Evolutionary conservation across 1,140 invertebrate species (phyloP).

Genomic region (Caerostris darwini): DNA sequence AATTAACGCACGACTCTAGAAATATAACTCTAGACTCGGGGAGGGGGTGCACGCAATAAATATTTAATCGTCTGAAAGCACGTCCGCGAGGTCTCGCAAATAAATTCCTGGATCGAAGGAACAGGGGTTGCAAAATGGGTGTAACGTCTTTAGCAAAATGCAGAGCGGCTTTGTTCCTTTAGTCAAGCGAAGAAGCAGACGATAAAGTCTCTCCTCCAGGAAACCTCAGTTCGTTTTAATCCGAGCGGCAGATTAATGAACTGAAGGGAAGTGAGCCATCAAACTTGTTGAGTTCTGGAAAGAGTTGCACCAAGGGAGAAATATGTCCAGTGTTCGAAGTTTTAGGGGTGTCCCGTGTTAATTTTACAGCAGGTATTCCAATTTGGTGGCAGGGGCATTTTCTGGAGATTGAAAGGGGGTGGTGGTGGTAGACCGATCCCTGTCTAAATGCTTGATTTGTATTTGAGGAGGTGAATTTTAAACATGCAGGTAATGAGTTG

Average conservation of each 20-base stretch:
- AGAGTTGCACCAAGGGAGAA: background rate
- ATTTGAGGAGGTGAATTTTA: constrained; percentile 15
- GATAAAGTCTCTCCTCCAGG: constrained; percentile 13
- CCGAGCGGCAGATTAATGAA: constrained; percentile 38
- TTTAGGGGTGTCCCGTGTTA: constrained; percentile 34
- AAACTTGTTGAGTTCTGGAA: constrained; percentile 54
- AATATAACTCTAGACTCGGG: constrained; percentile 41
- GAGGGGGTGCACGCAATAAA: constrained; percentile 21
- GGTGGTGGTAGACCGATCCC: background rate
- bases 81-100: constrained; percentile 12
- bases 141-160: constrained; percentile 46
- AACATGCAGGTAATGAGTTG: background rate
- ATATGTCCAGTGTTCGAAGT: constrained; percentile 28
- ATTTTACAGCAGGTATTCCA: constrained; percentile 35
- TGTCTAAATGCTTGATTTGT: constrained; percentile 28
- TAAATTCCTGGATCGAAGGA: constrained; percentile 19
- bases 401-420: no score
- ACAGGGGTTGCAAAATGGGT: background rate
- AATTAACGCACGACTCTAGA: background rate
- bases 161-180: constrained; percentile 34
- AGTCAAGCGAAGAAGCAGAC: constrained; percentile 28
- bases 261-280: background rate
- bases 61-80: constrained; percentile 56
- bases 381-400: constrained; percentile 18
- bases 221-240: constrained; percentile 13